Percentiles rank a stretch among this genome's conserved stretches.
phyloP scores from a whole-genome alignment of 2,797 vertebrate species.

The Eulemur rubriventer region DNA sequence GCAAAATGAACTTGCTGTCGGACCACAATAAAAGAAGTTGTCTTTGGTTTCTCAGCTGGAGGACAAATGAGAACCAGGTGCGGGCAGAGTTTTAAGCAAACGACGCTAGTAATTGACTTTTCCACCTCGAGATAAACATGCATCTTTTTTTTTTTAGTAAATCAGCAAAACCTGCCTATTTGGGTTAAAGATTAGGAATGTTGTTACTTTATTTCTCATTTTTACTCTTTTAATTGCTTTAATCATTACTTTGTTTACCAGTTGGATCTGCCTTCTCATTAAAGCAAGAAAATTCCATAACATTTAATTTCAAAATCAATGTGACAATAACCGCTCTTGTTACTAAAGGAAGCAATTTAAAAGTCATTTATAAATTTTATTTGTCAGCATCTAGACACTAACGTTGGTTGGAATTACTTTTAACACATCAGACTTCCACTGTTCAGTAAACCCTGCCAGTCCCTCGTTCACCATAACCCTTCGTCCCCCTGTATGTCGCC shows the following conservation, averaged over 20 bases:
- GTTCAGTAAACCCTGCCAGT: neutral
- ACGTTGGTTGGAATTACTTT: conserved; percentile 7
- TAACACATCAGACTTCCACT: neutral
- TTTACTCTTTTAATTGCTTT: conserved; percentile 68
- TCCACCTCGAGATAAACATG: conserved; percentile 1
- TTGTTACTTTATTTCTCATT: conserved; percentile 56
- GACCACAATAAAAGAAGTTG: conserved; percentile 65
- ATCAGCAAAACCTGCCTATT: conserved; percentile 7
- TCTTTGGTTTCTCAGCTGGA: conserved; percentile 71
- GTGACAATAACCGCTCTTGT: conserved; percentile 54
- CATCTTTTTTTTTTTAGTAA: conserved; percentile 16
- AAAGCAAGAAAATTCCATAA: conserved; percentile 67
- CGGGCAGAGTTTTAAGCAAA: conserved; percentile 61
- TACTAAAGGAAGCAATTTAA: conserved; percentile 62
- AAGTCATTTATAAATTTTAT: conserved; percentile 59
- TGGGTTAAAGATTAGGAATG: conserved; percentile 31
- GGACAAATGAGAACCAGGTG: conserved; percentile 68
- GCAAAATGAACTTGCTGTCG: conserved; percentile 71
- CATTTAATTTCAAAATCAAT: conserved; percentile 72
- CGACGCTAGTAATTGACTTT: conserved; percentile 52
- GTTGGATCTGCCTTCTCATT: conserved; percentile 68
- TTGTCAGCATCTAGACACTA: conserved; percentile 3
- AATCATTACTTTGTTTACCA: conserved; percentile 71
- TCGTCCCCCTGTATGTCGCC: neutral
- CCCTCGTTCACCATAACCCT: neutral